Evolutionary conservation across 2,113 vertebrate species (phyloP).

Genomic region (Rousettus leschenaultii): DNA sequence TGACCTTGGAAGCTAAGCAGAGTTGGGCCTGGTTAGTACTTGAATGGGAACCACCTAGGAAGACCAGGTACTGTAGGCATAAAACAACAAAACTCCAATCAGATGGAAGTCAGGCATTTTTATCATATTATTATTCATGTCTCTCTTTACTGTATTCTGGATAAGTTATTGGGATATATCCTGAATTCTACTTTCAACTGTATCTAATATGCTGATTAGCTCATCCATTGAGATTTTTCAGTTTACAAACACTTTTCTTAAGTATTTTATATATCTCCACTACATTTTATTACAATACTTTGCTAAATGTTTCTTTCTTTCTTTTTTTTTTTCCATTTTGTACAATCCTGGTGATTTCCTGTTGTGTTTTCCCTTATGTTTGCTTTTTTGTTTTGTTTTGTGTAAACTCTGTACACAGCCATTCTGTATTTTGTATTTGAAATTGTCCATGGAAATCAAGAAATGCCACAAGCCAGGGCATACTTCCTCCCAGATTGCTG

Average conservation of each 20-base stretch:
- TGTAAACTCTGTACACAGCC: background rate
- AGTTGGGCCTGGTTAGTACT: no score
- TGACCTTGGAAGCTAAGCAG: no score
- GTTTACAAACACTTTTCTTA: background rate
- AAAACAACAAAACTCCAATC: background rate
- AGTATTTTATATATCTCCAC: background rate
- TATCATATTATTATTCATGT: background rate
- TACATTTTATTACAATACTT: background rate
- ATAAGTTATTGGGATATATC: background rate
- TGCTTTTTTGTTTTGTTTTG: background rate
- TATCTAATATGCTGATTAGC: background rate
- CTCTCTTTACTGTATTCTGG: background rate
- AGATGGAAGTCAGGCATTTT: background rate
- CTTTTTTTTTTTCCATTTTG: background rate
- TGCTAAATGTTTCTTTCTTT: background rate
- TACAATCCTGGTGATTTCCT: background rate
- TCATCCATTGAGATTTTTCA: background rate
- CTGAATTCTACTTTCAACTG: background rate
- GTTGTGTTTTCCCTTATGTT: background rate
- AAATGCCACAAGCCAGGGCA: background rate
- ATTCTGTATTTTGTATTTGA: background rate
- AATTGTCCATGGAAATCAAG: background rate
- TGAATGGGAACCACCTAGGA: no score
- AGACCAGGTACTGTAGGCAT: no score
- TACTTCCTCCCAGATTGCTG: background rate